Conservation (phyloP, 2,797 vertebrate species). For the Phalanger gymnotis region DNA sequence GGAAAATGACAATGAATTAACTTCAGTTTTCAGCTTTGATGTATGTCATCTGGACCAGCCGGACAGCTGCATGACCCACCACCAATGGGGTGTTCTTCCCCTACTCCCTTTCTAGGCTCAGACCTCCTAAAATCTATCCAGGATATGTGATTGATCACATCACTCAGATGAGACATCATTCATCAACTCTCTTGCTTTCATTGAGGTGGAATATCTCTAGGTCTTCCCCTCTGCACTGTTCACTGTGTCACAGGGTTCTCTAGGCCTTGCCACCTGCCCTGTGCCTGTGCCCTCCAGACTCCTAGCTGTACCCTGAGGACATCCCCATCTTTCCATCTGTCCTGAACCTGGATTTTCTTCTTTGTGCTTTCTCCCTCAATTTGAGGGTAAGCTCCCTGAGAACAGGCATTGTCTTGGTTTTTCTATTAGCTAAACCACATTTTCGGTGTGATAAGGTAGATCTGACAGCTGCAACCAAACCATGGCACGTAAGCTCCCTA, state of each 20-base stretch:
- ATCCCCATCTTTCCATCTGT: neutral
- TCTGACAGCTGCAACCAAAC: neutral
- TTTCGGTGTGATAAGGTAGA: constrained; percentile 2
- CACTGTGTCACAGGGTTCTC: neutral
- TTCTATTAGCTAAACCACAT: neutral
- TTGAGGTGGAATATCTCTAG: neutral
- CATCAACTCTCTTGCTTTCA: neutral
- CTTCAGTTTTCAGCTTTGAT: constrained; percentile 29
- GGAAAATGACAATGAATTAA: constrained; percentile 51
- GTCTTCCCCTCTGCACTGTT: neutral
- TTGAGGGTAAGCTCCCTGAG: neutral
- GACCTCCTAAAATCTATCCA: neutral
- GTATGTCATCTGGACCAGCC: neutral
- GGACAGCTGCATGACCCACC: neutral
- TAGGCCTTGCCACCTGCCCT: neutral
- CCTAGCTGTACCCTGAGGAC: neutral
- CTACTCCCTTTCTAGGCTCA: neutral
- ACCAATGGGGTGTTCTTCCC: neutral
- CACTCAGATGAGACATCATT: neutral
- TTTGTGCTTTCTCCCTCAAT: neutral
- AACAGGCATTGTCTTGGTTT: constrained; percentile 13
- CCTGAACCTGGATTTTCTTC: neutral
- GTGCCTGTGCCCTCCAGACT: neutral
- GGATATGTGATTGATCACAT: neutral
- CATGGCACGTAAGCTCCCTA: neutral